These are phyloP conservation scores for Synodontis membranacea DNA, from an alignment of 2,113 vertebrate species.

Conservation along the genomic window DNA sequence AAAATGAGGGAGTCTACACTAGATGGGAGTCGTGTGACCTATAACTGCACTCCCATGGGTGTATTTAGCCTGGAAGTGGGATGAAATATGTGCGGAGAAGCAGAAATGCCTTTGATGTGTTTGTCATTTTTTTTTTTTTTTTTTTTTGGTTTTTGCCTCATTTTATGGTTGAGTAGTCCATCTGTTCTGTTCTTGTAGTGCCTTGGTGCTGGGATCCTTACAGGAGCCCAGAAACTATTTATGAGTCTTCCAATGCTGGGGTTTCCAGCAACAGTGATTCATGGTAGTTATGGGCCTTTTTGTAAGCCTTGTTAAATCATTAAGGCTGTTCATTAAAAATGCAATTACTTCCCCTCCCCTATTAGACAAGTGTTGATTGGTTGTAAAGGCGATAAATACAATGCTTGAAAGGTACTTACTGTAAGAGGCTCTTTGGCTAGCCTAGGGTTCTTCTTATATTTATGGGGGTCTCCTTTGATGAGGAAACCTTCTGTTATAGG, in stretches of 20 bases:
- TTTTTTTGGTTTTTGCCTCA: slow-evolving; percentile 42
- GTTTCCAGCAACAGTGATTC: slow-evolving; percentile 67
- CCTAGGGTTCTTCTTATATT: not conserved
- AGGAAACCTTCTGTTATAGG: not conserved
- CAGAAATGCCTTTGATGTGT: slow-evolving; percentile 69
- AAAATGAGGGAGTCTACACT: not conserved
- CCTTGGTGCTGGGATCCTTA: slow-evolving; percentile 63
- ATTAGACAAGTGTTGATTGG: slow-evolving; percentile 30
- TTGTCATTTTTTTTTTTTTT: slow-evolving; percentile 56
- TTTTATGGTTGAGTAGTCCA: slow-evolving; percentile 66
- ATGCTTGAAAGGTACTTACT: not conserved
- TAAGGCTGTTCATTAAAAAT: slow-evolving; percentile 69
- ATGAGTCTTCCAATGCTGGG: slow-evolving; percentile 60
- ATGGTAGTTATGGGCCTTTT: slow-evolving; percentile 67
- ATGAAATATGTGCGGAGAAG: slow-evolving; percentile 57
- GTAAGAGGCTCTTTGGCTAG: not conserved
- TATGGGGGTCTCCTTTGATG: not conserved
- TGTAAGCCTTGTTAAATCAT: slow-evolving; percentile 64
- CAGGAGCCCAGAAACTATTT: slow-evolving; percentile 71
- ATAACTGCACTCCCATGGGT: slow-evolving; percentile 50
- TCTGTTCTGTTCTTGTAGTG: slow-evolving; percentile 72
- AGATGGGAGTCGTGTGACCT: slow-evolving; percentile 37
- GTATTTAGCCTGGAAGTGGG: slow-evolving; percentile 55
- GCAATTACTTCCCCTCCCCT: slow-evolving; percentile 54
- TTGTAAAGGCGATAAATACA: not conserved